These are phyloP conservation scores for Philaethria dido DNA, from an alignment of 2,888 invertebrate species.

Conservation along the genomic window DNA sequence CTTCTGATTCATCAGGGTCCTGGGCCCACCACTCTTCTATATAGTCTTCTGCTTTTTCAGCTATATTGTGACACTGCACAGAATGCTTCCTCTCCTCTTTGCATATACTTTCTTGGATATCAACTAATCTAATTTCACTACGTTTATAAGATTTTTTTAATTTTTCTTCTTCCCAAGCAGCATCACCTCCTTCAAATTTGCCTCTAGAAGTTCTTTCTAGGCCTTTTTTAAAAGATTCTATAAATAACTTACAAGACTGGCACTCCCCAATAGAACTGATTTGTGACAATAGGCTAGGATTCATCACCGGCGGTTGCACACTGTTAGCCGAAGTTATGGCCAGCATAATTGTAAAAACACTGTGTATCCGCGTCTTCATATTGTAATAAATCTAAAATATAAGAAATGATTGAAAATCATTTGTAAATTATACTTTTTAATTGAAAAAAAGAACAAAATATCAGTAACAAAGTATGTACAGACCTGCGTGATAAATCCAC, in stretches of 20 bases:
- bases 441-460: conserved; percentile 3
- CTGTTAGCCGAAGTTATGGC: conserved; percentile 52
- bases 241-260: conserved; percentile 89
- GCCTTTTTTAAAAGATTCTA: conserved; percentile 91
- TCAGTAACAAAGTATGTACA: conserved; percentile 40
- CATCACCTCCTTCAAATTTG: conserved; percentile 96
- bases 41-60: conserved; percentile 91
- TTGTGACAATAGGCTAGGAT: conserved; percentile 60
- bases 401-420: conserved; percentile 29
- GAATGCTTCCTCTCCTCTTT: conserved; percentile 88
- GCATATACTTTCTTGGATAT: conserved; percentile 95
- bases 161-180: conserved; percentile 96
- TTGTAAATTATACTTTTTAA: conserved; percentile 22
- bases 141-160: conserved; percentile 91
- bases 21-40: conserved; percentile 95
- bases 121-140: conserved; percentile 95
- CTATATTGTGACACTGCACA: conserved; percentile 92
- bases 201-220: conserved; percentile 92
- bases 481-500: conserved; percentile 6
- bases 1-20: conserved; percentile 70
- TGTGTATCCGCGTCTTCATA: conserved; percentile 51
- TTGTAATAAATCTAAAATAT: conserved; percentile 51
- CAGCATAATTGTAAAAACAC: conserved; percentile 34
- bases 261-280: conserved; percentile 88
- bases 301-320: conserved; percentile 57